Evolutionary conservation across 2,797 vertebrate species (phyloP), one percentile per base, ranked within the genome.

Genomic region (Zenarchopterus dispar): DNA sequence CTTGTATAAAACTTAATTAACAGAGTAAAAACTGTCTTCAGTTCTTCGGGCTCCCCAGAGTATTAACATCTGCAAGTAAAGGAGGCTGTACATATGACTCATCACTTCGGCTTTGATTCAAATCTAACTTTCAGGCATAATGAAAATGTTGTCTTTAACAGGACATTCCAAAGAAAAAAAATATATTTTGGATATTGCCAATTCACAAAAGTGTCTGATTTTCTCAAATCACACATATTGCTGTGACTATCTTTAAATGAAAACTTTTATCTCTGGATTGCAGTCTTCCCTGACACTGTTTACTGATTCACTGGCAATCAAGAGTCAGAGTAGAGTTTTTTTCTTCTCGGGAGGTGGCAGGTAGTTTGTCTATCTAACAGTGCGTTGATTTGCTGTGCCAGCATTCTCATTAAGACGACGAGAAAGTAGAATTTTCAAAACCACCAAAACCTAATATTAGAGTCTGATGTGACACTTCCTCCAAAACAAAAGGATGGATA

Each of bases 371-470:
- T 73, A 72, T 62, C 52, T 47, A 28, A 67, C 43, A 62, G 47
- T 6, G 0, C 16, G 9, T 21, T 50, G 50, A 50, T 67, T 36
- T 67, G 44, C 48, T 50, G 52, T 48, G 21, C 44, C 48, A 68
- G 56, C 16, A 23, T 59, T 68, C 28, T 58, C 55, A 67, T 64
- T 62, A 51, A 62, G 45, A 66, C n/a, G 36, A 21, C 47, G 33
- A 72, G 52, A 52, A 67, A 75, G 61, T 65, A 59, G 49, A 71
- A 45, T 76, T 81, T 62, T 68, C 47, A 31, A 45, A 9, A 31
- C 47, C 78, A 43, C 18, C 47, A 60, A 50, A 31, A 28, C 26
- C 48, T 11, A 55, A 75, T 60, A 81, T 82, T 66, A 75, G n/a
- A 74, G 19, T 39, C 36, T 15, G 13, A 11, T 11, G 8, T 36